phyloP scores from a whole-genome alignment of 92 coral and sea anemone genomes.

The Umimayanthus kanabou region DNA sequence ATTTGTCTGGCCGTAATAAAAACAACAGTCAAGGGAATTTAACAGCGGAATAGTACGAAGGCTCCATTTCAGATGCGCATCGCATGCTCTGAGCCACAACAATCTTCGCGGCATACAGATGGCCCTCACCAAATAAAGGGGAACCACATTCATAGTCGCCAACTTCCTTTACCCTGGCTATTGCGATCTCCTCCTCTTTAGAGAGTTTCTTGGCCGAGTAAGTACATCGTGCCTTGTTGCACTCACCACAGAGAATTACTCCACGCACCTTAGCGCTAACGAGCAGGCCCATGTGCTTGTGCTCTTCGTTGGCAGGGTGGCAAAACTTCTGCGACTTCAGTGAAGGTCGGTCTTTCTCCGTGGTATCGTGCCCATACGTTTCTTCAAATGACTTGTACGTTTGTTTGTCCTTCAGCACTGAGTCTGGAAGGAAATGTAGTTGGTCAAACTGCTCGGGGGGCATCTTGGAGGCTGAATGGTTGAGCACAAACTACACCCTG shows the following conservation, averaged over 20 bases:
- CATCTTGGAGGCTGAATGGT: slow-evolving; percentile 1
- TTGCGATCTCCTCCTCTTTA: background rate
- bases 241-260: background rate
- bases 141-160: slow-evolving; percentile 9
- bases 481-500: background rate
- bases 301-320: background rate
- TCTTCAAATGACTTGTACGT: slow-evolving; percentile 17
- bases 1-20: background rate
- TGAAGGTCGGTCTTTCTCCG: background rate
- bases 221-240: slow-evolving; percentile 5
- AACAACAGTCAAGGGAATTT: background rate
- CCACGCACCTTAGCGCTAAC: background rate
- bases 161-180: background rate
- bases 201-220: background rate
- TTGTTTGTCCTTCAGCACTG: background rate
- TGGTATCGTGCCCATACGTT: background rate
- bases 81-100: background rate
- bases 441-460: background rate
- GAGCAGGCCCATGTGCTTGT: background rate
- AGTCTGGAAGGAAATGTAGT: slow-evolving; percentile 10
- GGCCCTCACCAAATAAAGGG: background rate
- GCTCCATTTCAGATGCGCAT: background rate
- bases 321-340: background rate
- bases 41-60: background rate
- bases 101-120: background rate